phyloP scores from a whole-genome alignment of 2,888 invertebrate species.

The Drosophila peninsularis region DNA sequence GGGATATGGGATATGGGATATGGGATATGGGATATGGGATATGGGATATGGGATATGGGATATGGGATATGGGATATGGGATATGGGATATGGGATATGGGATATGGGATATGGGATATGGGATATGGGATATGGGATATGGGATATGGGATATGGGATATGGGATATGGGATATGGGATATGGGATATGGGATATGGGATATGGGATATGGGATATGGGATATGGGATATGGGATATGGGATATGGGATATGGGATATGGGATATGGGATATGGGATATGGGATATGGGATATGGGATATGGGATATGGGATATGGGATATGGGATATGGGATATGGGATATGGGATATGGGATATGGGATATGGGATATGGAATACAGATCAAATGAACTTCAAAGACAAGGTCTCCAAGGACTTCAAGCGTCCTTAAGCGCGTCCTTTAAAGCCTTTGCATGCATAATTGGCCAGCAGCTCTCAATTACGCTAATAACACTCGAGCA shows the following conservation, averaged over 20 bases:
- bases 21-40: background rate
- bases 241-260: background rate
- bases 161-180: background rate
- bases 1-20: background rate
- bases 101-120: background rate
- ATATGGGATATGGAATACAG: background rate
- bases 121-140: too few species aligned
- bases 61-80: background rate
- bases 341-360: background rate
- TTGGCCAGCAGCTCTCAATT: slow-evolving; percentile 73
- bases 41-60: background rate
- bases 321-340: background rate
- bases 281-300: background rate
- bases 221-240: background rate
- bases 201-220: background rate
- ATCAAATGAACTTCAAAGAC: slow-evolving; percentile 41
- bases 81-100: background rate
- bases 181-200: background rate
- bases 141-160: background rate
- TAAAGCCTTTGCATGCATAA: slow-evolving; percentile 62
- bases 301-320: background rate
- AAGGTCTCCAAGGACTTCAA: slow-evolving; percentile 36
- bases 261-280: background rate
- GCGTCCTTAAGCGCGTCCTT: slow-evolving; percentile 4
- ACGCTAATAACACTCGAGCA: slow-evolving; percentile 71